Percentiles rank a stretch among this genome's conserved stretches.
These are phyloP conservation scores for Drosophila asahinai DNA, from an alignment of 1,140 invertebrate species.

Conservation along the genomic window DNA sequence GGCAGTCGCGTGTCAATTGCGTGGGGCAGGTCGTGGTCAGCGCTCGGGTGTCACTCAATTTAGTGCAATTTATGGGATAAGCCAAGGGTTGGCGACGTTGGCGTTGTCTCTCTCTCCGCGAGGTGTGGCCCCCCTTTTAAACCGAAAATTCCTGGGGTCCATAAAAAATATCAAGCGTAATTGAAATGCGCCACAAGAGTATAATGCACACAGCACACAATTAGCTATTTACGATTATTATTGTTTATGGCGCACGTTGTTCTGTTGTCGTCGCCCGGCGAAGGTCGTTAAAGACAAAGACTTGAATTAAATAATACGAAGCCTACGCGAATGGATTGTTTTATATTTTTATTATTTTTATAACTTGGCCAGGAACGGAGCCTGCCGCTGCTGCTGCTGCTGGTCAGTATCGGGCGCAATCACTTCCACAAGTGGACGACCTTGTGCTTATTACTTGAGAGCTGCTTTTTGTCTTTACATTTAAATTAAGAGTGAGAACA, in stretches of 20 bases:
- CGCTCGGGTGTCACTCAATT: conserved; percentile 57
- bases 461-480: conserved; percentile 22
- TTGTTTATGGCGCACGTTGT: conserved; percentile 38
- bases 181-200: conserved; percentile 47
- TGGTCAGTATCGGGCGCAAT: conserved; percentile 47
- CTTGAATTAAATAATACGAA: conserved; percentile 33
- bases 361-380: conserved; percentile 45
- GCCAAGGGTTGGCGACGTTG: conserved; percentile 18
- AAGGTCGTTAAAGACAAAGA: conserved; percentile 34
- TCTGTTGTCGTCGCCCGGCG: conserved; percentile 24
- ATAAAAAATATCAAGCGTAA: conserved; percentile 25
- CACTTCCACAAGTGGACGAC: conserved; percentile 66
- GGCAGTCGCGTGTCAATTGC: conserved; percentile 58
- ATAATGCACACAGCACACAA: conserved; percentile 50
- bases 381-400: conserved; percentile 4
- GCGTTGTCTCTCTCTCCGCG: neutral
- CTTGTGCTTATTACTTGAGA: conserved; percentile 63
- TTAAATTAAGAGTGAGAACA: conserved; percentile 65
- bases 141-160: conserved; percentile 28
- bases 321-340: conserved; percentile 18
- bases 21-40: conserved; percentile 56
- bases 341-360: conserved; percentile 15
- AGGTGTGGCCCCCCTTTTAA: conserved; percentile 26
- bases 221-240: conserved; percentile 56
- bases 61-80: conserved; percentile 44